Evolutionary conservation across 2,888 invertebrate genomes (phyloP).

Genomic region (Ichneumon xanthorius): DNA sequence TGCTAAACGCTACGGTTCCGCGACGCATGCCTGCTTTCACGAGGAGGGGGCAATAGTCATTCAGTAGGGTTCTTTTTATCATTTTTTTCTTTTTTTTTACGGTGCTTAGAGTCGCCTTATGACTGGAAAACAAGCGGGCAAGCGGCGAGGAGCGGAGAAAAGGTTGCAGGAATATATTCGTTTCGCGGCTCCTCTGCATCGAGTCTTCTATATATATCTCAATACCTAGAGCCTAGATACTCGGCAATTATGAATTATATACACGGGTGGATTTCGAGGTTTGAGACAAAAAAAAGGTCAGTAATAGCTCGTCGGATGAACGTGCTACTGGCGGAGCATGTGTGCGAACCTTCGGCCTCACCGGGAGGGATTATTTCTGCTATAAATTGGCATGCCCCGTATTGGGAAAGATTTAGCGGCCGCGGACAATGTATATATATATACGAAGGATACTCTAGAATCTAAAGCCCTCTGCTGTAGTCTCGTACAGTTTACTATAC

Average conservation of each 20-base stretch:
- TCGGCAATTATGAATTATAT: constrained; percentile 48
- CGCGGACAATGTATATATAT: background rate
- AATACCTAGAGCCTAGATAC: constrained; percentile 58
- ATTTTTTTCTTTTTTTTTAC: constrained; percentile 6
- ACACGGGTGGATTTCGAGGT: constrained; percentile 45
- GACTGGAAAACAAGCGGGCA: background rate
- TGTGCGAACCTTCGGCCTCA: constrained; percentile 15
- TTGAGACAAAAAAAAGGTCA: constrained; percentile 40
- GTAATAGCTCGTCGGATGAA: constrained; percentile 1
- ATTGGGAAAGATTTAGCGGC: constrained; percentile 26
- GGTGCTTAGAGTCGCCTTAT: background rate
- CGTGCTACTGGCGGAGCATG: constrained; percentile 2
- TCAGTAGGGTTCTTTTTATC: constrained; percentile 15
- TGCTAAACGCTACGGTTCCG: constrained; percentile 84
- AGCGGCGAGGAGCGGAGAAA: constrained; percentile 37
- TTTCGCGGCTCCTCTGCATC: constrained; percentile 6
- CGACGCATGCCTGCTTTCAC: constrained; percentile 82
- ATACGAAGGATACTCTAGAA: constrained; percentile 7
- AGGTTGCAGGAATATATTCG: background rate
- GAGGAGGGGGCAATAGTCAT: constrained; percentile 45
- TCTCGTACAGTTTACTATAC: constrained; percentile 44
- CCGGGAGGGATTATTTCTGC: constrained; percentile 32
- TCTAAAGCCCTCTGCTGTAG: constrained; percentile 22
- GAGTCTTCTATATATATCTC: constrained; percentile 40
- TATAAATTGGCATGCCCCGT: constrained; percentile 45